Percentiles rank a stretch among this genome's conserved stretches.
Conservation (phyloP, 2,888 invertebrate species). For the Teinopalpus imperialis region DNA sequence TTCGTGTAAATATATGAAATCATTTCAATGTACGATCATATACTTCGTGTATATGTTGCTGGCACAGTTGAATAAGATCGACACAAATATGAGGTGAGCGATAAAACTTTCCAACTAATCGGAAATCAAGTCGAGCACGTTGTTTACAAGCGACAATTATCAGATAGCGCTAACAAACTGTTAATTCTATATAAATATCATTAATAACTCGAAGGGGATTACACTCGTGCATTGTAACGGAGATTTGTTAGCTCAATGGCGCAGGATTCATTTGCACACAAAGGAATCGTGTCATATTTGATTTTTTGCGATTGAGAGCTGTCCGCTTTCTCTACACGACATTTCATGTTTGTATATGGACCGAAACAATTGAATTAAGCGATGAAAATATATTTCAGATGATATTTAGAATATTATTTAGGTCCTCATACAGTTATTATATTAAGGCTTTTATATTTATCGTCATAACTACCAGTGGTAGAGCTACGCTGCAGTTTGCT, state of each 20-base stretch:
- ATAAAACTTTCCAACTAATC: slow-evolving; percentile 9
- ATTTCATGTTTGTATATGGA: not conserved
- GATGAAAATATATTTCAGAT: too few species aligned
- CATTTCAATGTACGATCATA: too few species aligned
- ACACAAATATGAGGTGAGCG: not conserved
- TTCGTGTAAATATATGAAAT: too few species aligned
- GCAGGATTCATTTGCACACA: slow-evolving; percentile 11
- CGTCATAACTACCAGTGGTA: too few species aligned
- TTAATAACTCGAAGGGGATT: slow-evolving; percentile 5
- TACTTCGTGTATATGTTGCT: too few species aligned
- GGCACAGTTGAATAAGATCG: too few species aligned
- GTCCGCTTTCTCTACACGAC: slow-evolving; percentile 5
- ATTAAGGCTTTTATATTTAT: too few species aligned
- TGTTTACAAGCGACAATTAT: slow-evolving; percentile 9
- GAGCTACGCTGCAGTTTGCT: too few species aligned
- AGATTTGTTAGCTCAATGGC: not conserved
- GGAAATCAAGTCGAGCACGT: not conserved
- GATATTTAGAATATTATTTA: too few species aligned
- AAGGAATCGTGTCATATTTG: slow-evolving; percentile 1
- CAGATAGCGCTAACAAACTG: slow-evolving; percentile 1
- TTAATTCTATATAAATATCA: slow-evolving; percentile 7
- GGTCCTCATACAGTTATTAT: too few species aligned
- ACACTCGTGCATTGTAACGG: slow-evolving; percentile 4
- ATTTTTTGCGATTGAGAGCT: slow-evolving; percentile 4
- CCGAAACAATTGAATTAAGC: not conserved